These are phyloP conservation scores for Nycticorax nycticorax DNA, from an alignment of 2,113 vertebrate species.

Conservation along the genomic window DNA sequence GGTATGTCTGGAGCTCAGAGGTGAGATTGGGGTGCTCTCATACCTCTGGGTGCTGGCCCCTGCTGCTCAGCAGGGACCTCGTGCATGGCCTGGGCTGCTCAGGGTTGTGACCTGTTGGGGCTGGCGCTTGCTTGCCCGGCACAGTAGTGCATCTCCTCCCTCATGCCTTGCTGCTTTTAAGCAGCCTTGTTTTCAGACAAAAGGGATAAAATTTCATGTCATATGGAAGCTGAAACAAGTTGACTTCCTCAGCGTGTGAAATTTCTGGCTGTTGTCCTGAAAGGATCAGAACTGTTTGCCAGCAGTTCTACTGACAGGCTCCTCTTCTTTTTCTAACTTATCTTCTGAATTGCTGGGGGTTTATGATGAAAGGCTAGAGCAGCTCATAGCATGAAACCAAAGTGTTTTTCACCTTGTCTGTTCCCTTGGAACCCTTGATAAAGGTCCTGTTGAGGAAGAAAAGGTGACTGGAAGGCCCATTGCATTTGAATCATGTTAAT, in stretches of 20 bases:
- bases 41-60: background rate
- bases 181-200: background rate
- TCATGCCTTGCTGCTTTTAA: background rate
- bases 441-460: background rate
- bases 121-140: background rate
- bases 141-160: background rate
- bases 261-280: background rate
- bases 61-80: background rate
- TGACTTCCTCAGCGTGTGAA: background rate
- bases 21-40: background rate
- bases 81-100: background rate
- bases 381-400: background rate
- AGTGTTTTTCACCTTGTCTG: background rate
- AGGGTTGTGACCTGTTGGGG: rapidly evolving
- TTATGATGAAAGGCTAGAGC: background rate
- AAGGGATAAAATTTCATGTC: background rate
- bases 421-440: background rate
- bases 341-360: background rate
- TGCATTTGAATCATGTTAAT: background rate
- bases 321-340: background rate
- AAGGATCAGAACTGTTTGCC: background rate
- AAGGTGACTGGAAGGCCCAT: background rate
- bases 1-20: background rate
- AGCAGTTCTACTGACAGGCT: background rate
- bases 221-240: background rate